Conservation (phyloP, 2,113 vertebrate genomes). For the Hippocampus abdominalis region DNA sequence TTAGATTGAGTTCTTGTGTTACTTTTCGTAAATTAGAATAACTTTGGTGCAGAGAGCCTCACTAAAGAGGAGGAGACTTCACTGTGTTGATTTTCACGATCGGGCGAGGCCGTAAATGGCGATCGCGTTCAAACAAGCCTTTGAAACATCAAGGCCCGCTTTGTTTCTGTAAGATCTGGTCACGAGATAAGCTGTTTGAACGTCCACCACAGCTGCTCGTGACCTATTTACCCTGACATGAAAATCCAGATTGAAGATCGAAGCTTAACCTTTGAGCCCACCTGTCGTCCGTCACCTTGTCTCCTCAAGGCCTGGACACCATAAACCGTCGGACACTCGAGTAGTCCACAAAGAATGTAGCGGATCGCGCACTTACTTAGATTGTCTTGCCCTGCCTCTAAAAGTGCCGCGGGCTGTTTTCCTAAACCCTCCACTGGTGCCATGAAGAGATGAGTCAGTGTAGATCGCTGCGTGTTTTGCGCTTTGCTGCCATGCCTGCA, state of each 20-base stretch:
- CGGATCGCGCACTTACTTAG: slow-evolving; percentile 3
- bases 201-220: slow-evolving; percentile 24
- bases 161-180: slow-evolving; percentile 21
- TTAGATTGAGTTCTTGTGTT: no score
- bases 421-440: background rate
- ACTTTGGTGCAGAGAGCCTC: no score
- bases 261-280: slow-evolving; percentile 21
- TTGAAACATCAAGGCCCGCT: slow-evolving; percentile 36
- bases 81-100: background rate
- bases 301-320: slow-evolving; percentile 7
- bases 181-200: slow-evolving; percentile 19
- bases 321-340: slow-evolving; percentile 1
- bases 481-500: slow-evolving; percentile 36
- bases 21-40: no score
- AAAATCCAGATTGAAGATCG: slow-evolving; percentile 19
- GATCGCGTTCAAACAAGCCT: slow-evolving; percentile 29
- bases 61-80: no score
- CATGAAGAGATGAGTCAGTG: slow-evolving; percentile 14
- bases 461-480: slow-evolving; percentile 24
- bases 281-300: slow-evolving; percentile 4
- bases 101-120: slow-evolving; percentile 20
- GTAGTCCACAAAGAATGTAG: slow-evolving; percentile 11
- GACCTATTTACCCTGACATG: slow-evolving; percentile 22
- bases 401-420: slow-evolving; percentile 27
- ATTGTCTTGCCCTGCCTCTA: slow-evolving; percentile 16